A percentile compares a stretch with the other conserved stretches of the same genome.
Evolutionary conservation across 2,888 invertebrate genomes (phyloP).

Genomic region (Ormyrus rosae): DNA sequence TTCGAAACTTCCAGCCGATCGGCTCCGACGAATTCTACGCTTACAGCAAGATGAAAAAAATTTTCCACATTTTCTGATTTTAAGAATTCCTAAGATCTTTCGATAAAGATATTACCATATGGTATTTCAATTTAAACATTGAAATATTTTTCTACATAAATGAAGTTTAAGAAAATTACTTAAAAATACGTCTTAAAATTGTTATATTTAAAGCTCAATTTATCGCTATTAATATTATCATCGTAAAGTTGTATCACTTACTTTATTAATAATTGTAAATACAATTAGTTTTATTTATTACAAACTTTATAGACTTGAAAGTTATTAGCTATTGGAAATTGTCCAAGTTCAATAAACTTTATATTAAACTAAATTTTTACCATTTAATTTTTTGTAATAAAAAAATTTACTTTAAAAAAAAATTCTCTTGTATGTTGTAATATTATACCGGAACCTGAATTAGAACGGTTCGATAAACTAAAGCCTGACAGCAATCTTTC

Average conservation of each 20-base stretch:
- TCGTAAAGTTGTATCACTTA: too few relatives aligned
- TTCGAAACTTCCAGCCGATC: background rate
- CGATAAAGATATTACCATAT: too few relatives aligned
- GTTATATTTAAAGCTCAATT: too few relatives aligned
- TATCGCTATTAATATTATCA: too few relatives aligned
- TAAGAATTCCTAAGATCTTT: too few relatives aligned
- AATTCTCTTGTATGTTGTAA: background rate
- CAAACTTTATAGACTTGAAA: too few relatives aligned
- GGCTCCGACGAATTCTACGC: background rate
- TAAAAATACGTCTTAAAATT: too few relatives aligned
- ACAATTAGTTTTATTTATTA: background rate
- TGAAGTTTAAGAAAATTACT: too few relatives aligned
- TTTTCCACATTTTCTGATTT: too few relatives aligned
- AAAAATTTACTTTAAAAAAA: background rate
- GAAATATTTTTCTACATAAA: too few relatives aligned
- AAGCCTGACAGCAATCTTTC: constrained; percentile 21
- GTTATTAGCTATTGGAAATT: background rate
- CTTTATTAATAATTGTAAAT: background rate
- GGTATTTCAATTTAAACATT: too few relatives aligned
- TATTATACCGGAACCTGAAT: background rate
- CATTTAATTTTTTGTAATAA: background rate
- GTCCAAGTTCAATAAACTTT: background rate
- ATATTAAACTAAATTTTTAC: background rate
- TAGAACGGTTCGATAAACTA: constrained; percentile 4
- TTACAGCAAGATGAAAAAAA: too few relatives aligned